Percentiles rank a stretch among this genome's conserved stretches.
Conservation (phyloP, 2,888 invertebrate species). For the Lypha dubia region DNA sequence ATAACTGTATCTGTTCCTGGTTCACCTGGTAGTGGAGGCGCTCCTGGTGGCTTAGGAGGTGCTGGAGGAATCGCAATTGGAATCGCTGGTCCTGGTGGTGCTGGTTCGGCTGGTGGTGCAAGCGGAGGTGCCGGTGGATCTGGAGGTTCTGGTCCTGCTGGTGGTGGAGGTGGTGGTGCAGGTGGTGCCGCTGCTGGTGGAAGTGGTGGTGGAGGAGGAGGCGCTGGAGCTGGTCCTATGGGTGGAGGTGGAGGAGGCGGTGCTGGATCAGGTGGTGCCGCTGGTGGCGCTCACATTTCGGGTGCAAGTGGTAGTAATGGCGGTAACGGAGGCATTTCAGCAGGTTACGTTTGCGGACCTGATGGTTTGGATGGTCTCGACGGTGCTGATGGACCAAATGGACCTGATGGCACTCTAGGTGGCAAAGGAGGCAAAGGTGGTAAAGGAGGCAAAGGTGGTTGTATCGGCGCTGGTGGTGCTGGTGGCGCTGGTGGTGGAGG, state of each 20-base stretch:
- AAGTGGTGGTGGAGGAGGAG: conserved; percentile 75
- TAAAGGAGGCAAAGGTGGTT: conserved; percentile 75
- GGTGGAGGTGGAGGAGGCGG: conserved; percentile 71
- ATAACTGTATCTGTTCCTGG: conserved; percentile 42
- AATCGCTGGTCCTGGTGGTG: conserved; percentile 47
- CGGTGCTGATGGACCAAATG: conserved; percentile 78
- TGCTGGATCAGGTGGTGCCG: conserved; percentile 76
- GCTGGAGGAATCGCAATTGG: conserved; percentile 49
- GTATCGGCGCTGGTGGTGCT: conserved; percentile 74
- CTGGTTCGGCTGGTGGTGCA: conserved; percentile 58
- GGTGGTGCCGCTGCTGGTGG: conserved; percentile 75
- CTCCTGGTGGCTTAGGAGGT: conserved; percentile 63
- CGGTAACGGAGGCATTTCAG: conserved; percentile 77
- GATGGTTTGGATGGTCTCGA: conserved; percentile 78
- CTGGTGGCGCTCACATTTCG: conserved; percentile 73
- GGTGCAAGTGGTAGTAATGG: conserved; percentile 76
- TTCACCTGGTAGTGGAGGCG: conserved; percentile 49
- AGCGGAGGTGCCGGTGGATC: conserved; percentile 59
- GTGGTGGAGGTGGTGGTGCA: conserved; percentile 71
- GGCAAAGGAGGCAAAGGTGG: conserved; percentile 80
- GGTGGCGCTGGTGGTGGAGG: conserved; percentile 74
- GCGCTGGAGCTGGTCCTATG: conserved; percentile 65
- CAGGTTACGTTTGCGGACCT: conserved; percentile 76
- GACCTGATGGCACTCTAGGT: conserved; percentile 78
- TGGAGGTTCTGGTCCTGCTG: conserved; percentile 60